Evolutionary conservation across 1,140 invertebrate genomes (phyloP), one percentile per base, ranked within the genome.

Genomic region (Drosophila athabasca): DNA sequence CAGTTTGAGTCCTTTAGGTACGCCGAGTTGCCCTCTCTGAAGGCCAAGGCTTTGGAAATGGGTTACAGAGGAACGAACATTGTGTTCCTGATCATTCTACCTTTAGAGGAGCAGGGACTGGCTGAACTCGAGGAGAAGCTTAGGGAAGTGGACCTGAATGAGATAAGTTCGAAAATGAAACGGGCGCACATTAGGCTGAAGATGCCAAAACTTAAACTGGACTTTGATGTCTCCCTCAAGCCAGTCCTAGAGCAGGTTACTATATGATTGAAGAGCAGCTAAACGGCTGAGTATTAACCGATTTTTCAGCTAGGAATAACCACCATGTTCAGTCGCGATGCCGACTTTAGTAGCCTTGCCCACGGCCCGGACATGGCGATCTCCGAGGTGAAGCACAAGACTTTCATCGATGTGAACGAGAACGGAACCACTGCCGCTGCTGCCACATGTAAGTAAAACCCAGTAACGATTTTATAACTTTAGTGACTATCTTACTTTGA

Each of bases 161-260:
- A 85, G 2, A 62, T 92, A 2, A 60, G 91, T 1, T 57, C 87
- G 3, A 66, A 65, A 5, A 80, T 93, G 52, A 54, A 9, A 8
- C 13, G 26, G 9, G 31, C 9, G 31, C 8, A 3, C 3, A 92
- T 95, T 2, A 53, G 91, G 4, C 69, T 95, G 1, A 90, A 79
- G 9, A 51, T 95, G 24, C 95, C 95, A 0, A 94, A 93, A 82
- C 95, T 95, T 76, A 93, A 93, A 72, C 92, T 94, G 6, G 93
- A 94, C 83, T 92, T 92, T n/a, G 78, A 78, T 35, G 84, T 93
- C 1, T 72, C 94, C 50, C 74, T 95, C 6, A 92, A 90, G 22
- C 61, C 92, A 2, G 65, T 92, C 24, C 88, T 95, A 35, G 11
- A 81, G 52, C 74, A 93, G 82, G 94, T 94, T 69, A 87, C 52